A percentile compares a stretch with the other conserved stretches of the same genome.
phyloP scores from a whole-genome alignment of 2,797 vertebrate genomes.

The Gallinago stenura region DNA sequence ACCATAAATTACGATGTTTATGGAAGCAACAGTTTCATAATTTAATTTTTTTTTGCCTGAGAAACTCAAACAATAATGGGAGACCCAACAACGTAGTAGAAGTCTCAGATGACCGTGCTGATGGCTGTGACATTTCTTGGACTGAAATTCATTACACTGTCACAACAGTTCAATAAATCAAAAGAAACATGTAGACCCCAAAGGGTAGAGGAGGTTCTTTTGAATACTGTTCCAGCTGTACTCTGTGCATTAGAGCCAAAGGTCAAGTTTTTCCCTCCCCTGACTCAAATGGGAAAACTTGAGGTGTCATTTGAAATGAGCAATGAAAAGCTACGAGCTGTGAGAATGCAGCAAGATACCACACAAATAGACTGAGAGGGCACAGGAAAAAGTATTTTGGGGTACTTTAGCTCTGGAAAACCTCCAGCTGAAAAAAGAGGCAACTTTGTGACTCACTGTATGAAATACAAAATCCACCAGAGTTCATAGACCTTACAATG shows the following conservation, averaged over 20 bases:
- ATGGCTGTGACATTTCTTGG: constrained; percentile 35
- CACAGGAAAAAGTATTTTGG: not conserved
- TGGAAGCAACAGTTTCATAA: not conserved
- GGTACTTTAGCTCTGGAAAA: not conserved
- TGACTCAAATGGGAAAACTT: not conserved
- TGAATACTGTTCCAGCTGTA: not conserved
- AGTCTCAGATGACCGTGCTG: not conserved
- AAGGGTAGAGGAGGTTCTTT: constrained; percentile 13
- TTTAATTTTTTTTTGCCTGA: not conserved
- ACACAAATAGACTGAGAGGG: not conserved
- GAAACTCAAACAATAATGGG: not conserved
- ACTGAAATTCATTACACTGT: constrained; percentile 37
- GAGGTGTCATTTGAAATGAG: constrained; percentile 7
- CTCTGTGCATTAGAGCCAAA: not conserved
- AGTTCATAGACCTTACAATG: not conserved
- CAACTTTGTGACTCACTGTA: not conserved
- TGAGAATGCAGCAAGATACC: not conserved
- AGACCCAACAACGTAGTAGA: not conserved
- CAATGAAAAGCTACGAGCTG: constrained; percentile 3
- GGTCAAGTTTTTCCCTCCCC: not conserved
- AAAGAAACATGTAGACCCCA: constrained; percentile 24
- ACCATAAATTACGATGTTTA: not conserved
- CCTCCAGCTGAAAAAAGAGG: not conserved
- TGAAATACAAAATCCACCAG: not conserved
- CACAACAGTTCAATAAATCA: constrained; percentile 60